These are phyloP conservation scores for Polydrusus pterygomalis DNA, from an alignment of 2,888 invertebrate species.

Conservation along the genomic window DNA sequence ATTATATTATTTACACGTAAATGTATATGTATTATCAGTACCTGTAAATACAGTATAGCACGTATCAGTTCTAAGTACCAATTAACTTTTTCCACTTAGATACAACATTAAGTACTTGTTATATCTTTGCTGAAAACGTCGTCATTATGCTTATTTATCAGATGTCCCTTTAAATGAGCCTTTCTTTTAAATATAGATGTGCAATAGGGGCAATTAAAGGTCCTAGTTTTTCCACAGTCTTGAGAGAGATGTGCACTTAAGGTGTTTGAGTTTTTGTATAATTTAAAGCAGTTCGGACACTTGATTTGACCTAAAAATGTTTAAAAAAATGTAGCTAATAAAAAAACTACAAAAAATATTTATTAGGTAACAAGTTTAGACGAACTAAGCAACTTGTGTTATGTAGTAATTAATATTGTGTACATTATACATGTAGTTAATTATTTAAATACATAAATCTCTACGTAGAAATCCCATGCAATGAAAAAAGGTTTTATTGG, in stretches of 20 bases:
- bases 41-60: too few relatives aligned
- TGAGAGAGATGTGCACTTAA: slow-evolving; percentile 56
- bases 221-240: slow-evolving; percentile 59
- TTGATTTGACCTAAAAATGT: slow-evolving; percentile 24
- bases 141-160: slow-evolving; percentile 28
- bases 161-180: slow-evolving; percentile 47
- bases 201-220: slow-evolving; percentile 51
- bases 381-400: not conserved
- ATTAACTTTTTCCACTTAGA: too few relatives aligned
- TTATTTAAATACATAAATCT: too few relatives aligned
- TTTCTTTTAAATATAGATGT: slow-evolving; percentile 53
- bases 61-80: too few relatives aligned
- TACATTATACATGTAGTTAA: too few relatives aligned
- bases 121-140: not conserved
- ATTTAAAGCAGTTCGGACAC: slow-evolving; percentile 57
- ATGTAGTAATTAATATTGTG: too few relatives aligned
- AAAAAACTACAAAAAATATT: not conserved
- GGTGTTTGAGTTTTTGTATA: slow-evolving; percentile 58
- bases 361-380: not conserved
- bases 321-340: not conserved
- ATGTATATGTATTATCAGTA: too few relatives aligned
- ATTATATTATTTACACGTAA: too few relatives aligned
- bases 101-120: not conserved
- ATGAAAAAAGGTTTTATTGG: too few relatives aligned
- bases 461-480: too few relatives aligned